Evolutionary conservation across 2,888 invertebrate species (phyloP), one percentile per base, ranked within the genome.

Genomic region (Yponomeuta cagnagella): DNA sequence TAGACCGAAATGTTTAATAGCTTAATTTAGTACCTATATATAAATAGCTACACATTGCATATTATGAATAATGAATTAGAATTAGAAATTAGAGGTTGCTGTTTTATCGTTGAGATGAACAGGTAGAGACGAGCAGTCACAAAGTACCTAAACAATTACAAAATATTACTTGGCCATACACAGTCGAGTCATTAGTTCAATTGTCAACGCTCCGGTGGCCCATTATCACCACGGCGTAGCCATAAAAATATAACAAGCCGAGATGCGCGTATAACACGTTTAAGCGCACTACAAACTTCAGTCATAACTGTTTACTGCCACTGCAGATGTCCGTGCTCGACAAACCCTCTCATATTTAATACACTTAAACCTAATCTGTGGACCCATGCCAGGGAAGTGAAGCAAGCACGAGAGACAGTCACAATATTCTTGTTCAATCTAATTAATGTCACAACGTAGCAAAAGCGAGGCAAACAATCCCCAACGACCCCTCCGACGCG

Each of bases 301-400:
- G 75, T 75, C 74, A 73, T 73, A 74, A 72, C 73, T 66, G 75
- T 82, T 83, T 80, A 84, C 74, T 77, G 77, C 77, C 79, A 74
- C 73, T 71, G 73, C 83, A 84, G 83, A 76, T 81, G 73, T 74
- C 74, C 76, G 48, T 58, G 52, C 52, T 58, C 52, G 52, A 58
- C 52, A 58, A 58, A 58, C 52, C 52, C 15, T 58, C 52, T 58
- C 52, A 58, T 58, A 58, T 58, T 58, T 58, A 58, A 58, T 58
- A 58, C 52, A 58, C 52, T 58, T 58, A 58, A 58, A 15, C 12
- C 52, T 58, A 58, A 58, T 58, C 52, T 58, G 15, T 58, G 52
- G 52, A 58, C 52, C 52, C 15, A 15, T 15, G 52, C 52, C 52
- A 58, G 52, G 15, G 52, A 58, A 58, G 52, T 58, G 52, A 58